Conservation (phyloP, 2,888 invertebrate genomes). For the Halictus quadricinctus region DNA sequence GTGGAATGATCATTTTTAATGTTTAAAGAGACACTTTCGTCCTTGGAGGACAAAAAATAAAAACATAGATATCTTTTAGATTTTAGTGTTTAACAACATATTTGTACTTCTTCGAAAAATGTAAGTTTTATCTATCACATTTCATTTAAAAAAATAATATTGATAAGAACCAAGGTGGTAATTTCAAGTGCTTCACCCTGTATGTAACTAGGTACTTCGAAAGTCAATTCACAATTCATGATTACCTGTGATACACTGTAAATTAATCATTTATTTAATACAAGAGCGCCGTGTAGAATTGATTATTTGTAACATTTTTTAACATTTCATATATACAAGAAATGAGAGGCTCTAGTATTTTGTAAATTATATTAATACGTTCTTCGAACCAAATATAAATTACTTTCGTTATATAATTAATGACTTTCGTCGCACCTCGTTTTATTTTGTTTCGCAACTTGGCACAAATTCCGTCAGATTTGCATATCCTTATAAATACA, state of each 20-base stretch:
- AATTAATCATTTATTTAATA: not conserved
- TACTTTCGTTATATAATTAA: constrained; percentile 10
- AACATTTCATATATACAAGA: not conserved
- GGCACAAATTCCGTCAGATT: constrained; percentile 60
- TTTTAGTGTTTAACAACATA: constrained; percentile 2
- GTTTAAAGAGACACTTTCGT: not conserved
- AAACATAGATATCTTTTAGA: constrained; percentile 14
- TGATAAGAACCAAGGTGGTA: constrained; percentile 10
- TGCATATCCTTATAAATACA: constrained; percentile 42
- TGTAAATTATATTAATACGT: constrained; percentile 16
- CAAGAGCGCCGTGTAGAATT: not conserved
- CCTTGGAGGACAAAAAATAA: constrained; percentile 9
- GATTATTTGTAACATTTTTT: not conserved
- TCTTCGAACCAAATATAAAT: constrained; percentile 17
- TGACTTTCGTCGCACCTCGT: constrained; percentile 47
- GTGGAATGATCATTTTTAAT: constrained; percentile 10
- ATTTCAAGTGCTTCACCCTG: constrained; percentile 21
- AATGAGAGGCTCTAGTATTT: not conserved
- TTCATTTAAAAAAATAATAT: constrained; percentile 12
- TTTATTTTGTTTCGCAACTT: constrained; percentile 42
- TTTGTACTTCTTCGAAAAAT: constrained; percentile 9
- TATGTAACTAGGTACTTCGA: constrained; percentile 36
- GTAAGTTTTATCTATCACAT: not conserved
- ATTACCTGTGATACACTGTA: not conserved
- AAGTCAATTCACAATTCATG: constrained; percentile 35